These are phyloP conservation scores for Lepus americanus DNA, from an alignment of 2,113 vertebrate genomes.

Conservation along the genomic window DNA sequence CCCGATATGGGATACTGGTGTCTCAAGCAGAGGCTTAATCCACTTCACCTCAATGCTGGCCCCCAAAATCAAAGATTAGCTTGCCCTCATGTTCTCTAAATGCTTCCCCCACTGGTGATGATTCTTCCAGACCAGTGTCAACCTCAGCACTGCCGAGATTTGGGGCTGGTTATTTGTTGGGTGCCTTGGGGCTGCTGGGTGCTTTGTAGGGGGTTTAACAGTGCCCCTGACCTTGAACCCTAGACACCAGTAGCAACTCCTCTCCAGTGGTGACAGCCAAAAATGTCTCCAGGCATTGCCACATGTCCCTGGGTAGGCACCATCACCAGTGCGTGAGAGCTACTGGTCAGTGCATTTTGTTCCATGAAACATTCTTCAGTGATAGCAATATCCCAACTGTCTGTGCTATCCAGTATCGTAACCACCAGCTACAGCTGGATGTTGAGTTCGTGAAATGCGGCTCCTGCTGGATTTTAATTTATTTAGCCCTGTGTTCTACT, in stretches of 20 bases:
- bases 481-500: background rate
- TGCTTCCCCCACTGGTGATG: background rate
- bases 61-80: too few relatives aligned
- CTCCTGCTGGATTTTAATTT: background rate
- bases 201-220: background rate
- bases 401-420: background rate
- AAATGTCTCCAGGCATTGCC: background rate
- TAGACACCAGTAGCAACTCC: background rate
- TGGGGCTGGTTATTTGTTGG: background rate
- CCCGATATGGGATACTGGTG: too few relatives aligned
- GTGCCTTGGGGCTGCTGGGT: background rate
- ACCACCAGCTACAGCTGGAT: background rate
- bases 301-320: background rate
- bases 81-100: background rate
- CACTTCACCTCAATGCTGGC: too few relatives aligned
- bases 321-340: fast-evolving
- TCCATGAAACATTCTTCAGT: background rate
- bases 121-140: background rate
- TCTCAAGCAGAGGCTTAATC: too few relatives aligned
- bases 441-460: background rate
- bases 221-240: background rate
- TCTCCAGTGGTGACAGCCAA: background rate
- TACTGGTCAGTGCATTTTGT: background rate
- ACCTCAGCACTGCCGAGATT: fast-evolving
- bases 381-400: background rate